phyloP scores from a whole-genome alignment of 2,888 invertebrate species.

The Halocaridina rubra region DNA sequence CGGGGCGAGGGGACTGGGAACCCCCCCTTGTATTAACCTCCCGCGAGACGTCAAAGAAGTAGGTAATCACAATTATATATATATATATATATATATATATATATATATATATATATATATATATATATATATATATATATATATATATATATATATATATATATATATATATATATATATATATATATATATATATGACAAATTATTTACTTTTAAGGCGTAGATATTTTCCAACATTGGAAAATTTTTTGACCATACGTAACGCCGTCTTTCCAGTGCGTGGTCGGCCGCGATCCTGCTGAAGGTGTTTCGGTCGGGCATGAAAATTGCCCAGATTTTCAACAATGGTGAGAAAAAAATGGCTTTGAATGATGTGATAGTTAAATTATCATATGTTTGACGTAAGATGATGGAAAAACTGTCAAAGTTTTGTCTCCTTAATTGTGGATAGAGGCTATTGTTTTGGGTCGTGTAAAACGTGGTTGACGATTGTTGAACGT shows the following conservation, averaged over 20 bases:
- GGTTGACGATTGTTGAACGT: not conserved
- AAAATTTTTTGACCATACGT: not conserved
- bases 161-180: slow-evolving; percentile 9
- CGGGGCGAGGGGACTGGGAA: no score
- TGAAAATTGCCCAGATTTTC: not conserved
- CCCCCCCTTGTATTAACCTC: no score
- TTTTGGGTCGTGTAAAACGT: not conserved
- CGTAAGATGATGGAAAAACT: no score
- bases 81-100: not conserved
- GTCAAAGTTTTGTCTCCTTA: not conserved
- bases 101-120: not conserved
- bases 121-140: not conserved
- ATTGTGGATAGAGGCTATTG: no score
- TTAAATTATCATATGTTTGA: no score
- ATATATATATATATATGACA: not conserved
- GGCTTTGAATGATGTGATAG: not conserved
- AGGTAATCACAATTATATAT: no score
- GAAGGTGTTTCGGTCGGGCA: not conserved
- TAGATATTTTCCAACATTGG: not conserved
- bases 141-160: slow-evolving; percentile 25
- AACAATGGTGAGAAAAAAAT: not conserved
- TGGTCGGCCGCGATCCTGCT: not conserved
- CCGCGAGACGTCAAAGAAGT: no score
- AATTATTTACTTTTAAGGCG: not conserved
- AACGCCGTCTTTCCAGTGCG: not conserved